Conservation (phyloP, 2,797 vertebrate species). For the Anolis apletophallus region DNA sequence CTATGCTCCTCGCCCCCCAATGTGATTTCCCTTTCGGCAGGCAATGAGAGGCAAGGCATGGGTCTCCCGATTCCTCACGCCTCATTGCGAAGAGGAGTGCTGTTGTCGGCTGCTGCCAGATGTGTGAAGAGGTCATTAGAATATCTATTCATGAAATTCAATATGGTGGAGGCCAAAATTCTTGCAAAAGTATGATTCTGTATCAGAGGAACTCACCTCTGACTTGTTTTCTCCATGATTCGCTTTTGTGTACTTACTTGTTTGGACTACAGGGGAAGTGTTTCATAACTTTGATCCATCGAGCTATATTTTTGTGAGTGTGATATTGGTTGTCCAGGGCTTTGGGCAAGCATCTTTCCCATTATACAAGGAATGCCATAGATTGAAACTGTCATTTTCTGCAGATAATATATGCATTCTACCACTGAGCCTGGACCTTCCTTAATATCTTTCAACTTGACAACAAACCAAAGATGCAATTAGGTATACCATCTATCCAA, state of each 20-base stretch:
- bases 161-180: background rate
- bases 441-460: background rate
- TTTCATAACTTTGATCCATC: background rate
- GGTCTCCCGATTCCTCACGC: too few relatives aligned
- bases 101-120: too few relatives aligned
- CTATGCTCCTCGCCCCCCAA: too few relatives aligned
- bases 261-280: background rate
- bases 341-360: background rate
- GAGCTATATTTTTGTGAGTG: background rate
- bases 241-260: background rate
- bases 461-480: background rate
- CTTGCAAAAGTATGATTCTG: background rate
- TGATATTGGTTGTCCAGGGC: background rate
- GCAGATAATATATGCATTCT: background rate
- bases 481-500: too few relatives aligned
- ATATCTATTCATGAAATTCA: background rate
- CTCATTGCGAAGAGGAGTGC: too few relatives aligned
- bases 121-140: too few relatives aligned
- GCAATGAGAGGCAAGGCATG: too few relatives aligned
- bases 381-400: background rate
- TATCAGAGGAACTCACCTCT: too few relatives aligned
- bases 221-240: background rate
- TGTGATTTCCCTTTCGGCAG: too few relatives aligned
- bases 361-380: background rate
- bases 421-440: background rate